Percentiles rank a stretch among this genome's conserved stretches.
Conservation (phyloP, 2,113 vertebrate genomes). For the Noturus placidus region DNA sequence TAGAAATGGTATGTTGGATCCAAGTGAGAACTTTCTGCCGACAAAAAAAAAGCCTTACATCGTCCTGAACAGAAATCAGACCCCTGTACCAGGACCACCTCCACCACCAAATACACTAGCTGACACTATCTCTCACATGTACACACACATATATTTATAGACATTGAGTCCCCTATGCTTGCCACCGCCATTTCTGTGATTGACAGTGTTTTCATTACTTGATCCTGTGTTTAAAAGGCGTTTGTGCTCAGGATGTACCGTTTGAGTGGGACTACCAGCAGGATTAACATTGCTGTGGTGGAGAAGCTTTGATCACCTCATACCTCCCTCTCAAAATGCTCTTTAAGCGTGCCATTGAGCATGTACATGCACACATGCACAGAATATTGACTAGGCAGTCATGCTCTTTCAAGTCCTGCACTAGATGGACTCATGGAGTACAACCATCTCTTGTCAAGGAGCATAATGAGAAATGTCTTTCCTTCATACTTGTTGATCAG, state of each 20-base stretch:
- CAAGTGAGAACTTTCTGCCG: conserved; percentile 56
- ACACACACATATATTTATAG: conserved; percentile 18
- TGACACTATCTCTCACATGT: conserved; percentile 38
- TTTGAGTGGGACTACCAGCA: conserved; percentile 67
- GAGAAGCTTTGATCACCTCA: conserved; percentile 72
- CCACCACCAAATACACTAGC: conserved; percentile 1
- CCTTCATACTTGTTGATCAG: background rate
- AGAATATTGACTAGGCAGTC: conserved; percentile 33
- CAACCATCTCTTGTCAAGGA: conserved; percentile 42
- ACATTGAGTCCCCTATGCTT: background rate
- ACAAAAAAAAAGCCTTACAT: conserved; percentile 34
- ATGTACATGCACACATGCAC: conserved; percentile 8
- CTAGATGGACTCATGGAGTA: conserved; percentile 43
- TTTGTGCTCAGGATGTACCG: conserved; percentile 59
- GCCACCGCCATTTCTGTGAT: background rate
- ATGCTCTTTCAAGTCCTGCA: background rate
- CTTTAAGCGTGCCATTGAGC: conserved; percentile 16
- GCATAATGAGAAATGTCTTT: conserved; percentile 45
- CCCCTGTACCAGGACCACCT: conserved; percentile 24
- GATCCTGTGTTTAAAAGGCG: conserved; percentile 63
- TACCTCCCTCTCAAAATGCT: conserved; percentile 53
- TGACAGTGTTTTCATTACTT: conserved; percentile 61
- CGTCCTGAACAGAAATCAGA: conserved; percentile 2
- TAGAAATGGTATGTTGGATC: conserved; percentile 66
- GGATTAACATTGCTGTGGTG: conserved; percentile 62